Evolutionary conservation across 1,140 invertebrate species (phyloP).

Genomic region (Philopotamus ludificatus): DNA sequence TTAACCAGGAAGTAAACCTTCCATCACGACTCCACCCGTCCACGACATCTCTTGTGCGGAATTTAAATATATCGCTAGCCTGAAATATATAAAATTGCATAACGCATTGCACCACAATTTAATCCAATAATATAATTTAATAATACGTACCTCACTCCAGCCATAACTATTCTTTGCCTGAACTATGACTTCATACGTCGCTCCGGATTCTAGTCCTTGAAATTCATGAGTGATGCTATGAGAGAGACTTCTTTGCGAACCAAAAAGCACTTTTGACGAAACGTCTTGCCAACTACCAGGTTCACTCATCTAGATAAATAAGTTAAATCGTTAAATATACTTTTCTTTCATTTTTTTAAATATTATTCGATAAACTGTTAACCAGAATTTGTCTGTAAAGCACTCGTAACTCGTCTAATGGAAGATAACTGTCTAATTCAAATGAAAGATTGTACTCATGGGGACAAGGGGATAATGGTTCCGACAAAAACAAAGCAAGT

Average conservation of each 20-base stretch:
- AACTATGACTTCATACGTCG: constrained; percentile 69
- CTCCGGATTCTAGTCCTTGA: constrained; percentile 58
- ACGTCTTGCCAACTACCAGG: constrained; percentile 73
- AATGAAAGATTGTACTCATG: constrained; percentile 62
- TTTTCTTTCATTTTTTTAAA: not conserved
- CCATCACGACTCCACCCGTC: too few species aligned
- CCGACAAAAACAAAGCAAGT: constrained; percentile 62
- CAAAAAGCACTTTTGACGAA: constrained; percentile 26
- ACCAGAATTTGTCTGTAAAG: constrained; percentile 65
- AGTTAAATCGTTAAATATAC: not conserved
- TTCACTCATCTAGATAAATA: constrained; percentile 64
- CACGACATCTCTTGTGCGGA: constrained; percentile 54
- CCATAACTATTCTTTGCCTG: constrained; percentile 71
- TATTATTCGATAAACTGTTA: constrained; percentile 28
- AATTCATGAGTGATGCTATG: constrained; percentile 56
- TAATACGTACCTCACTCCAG: constrained; percentile 66
- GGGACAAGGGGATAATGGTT: constrained; percentile 58
- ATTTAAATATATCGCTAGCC: constrained; percentile 66
- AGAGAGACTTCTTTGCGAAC: constrained; percentile 43
- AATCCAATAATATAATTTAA: too few species aligned
- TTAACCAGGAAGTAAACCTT: too few species aligned
- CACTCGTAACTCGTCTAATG: constrained; percentile 62
- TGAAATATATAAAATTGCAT: too few species aligned
- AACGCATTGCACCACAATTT: too few species aligned
- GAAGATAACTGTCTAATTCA: constrained; percentile 65